A percentile compares a stretch with the other conserved stretches of the same genome.
Conservation (phyloP, 2,797 vertebrate genomes). For the Chromis chromis region DNA sequence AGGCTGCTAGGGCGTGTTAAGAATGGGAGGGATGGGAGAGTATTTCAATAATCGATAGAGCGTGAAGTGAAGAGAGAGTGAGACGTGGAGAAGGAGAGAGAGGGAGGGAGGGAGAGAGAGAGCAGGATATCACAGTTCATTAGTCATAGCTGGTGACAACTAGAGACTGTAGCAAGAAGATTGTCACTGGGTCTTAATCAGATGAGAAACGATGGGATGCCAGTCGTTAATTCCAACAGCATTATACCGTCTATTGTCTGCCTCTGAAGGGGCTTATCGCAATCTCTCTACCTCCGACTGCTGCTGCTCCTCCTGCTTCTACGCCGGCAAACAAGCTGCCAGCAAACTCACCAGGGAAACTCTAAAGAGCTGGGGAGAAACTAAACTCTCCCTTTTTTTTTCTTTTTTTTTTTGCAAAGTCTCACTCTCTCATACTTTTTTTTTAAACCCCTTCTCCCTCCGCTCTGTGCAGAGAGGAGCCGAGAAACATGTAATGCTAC, state of each 20-base stretch:
- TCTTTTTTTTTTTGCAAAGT: conserved; percentile 65
- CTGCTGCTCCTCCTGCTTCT: conserved; percentile 60
- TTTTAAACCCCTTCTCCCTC: conserved; percentile 28
- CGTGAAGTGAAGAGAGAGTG: conserved; percentile 65
- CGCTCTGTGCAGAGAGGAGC: conserved; percentile 15
- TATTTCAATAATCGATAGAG: conserved; percentile 84
- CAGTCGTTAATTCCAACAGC: conserved; percentile 73
- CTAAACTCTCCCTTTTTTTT: conserved; percentile 68
- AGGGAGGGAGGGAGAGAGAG: conserved; percentile 48
- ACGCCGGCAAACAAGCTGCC: conserved; percentile 73
- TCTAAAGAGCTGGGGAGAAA: conserved; percentile 67
- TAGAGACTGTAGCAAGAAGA: conserved; percentile 74
- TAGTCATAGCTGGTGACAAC: conserved; percentile 80
- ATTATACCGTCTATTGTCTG: conserved; percentile 73
- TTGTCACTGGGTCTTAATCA: conserved; percentile 79
- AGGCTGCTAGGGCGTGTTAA: conserved; percentile 48
- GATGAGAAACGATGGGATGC: conserved; percentile 77
- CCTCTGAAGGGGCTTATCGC: conserved; percentile 72
- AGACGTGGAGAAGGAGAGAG: conserved; percentile 30
- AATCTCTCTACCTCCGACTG: conserved; percentile 66
- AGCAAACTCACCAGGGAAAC: conserved; percentile 71
- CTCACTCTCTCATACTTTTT: conserved; percentile 50
- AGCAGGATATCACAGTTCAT: conserved; percentile 81
- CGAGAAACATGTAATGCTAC: conserved; percentile 45
- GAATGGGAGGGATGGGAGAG: conserved; percentile 67